A percentile compares a stretch with the other conserved stretches of the same genome.
Conservation (phyloP, 2,113 vertebrate genomes). For the Ciconia boyciana region DNA sequence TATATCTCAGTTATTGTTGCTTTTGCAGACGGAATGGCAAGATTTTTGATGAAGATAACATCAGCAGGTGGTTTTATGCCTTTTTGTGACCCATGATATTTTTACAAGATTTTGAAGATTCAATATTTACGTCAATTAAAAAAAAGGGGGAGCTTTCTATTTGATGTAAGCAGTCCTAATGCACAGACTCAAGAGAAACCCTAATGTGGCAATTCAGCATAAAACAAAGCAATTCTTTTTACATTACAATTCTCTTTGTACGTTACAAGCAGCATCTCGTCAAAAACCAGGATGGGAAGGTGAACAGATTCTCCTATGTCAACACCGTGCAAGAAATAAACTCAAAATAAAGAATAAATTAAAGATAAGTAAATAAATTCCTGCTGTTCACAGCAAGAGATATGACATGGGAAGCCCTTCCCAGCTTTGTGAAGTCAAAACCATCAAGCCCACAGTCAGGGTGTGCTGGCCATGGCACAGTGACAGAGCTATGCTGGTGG, state of each 20-base stretch:
- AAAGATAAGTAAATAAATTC: background rate
- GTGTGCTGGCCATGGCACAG: background rate
- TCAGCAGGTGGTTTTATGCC: background rate
- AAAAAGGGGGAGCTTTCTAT: background rate
- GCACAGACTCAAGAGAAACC: background rate
- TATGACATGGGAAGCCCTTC: background rate
- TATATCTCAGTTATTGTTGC: background rate
- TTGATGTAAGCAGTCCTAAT: background rate
- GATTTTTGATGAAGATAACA: background rate
- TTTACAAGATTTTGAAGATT: background rate
- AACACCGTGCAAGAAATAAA: background rate
- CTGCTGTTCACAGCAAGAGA: background rate
- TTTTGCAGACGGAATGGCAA: background rate
- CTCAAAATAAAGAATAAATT: background rate
- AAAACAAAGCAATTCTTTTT: background rate
- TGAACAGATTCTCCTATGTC: background rate
- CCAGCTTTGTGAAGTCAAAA: background rate
- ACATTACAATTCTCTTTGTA: background rate
- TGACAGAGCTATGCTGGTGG: background rate
- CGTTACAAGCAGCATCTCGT: background rate
- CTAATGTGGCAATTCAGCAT: background rate
- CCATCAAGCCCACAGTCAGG: background rate
- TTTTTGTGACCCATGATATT: background rate
- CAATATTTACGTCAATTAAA: background rate
- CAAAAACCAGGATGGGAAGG: background rate